Evolutionary conservation across 2,888 invertebrate species (phyloP), one percentile per base, ranked within the genome.

Genomic region (Gibbula magus): DNA sequence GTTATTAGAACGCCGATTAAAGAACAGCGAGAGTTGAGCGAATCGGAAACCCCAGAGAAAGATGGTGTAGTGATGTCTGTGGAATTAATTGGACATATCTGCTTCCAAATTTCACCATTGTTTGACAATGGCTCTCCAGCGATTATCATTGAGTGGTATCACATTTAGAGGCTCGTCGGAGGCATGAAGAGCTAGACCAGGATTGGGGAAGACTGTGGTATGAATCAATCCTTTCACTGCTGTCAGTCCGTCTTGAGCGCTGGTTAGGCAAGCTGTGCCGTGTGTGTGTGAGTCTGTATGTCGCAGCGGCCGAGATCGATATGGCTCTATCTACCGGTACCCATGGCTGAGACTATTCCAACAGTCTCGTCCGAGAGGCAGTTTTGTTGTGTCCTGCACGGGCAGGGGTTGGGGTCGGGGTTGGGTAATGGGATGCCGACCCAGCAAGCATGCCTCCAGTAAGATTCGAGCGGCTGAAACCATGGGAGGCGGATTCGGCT

Each of bases 381-480:
- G 45, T 45, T 45, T 13, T 45, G 10, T 45, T 45, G 45, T 45
- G 45, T 45, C 45, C 45, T 45, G 45, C 45, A 45, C 45, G 45
- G 45, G 52, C 22, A 25, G 32, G 45, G 45, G 10, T 45, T 13
- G 45, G 45, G 45, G 61, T 61, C 29, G 61, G 61, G 61, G 61
- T 61, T 29, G 61, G 25, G 61, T 25, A 61, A 84, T 84, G 84
- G 84, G 84, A 20, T 84, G 84, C 45, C 75, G 84, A 10, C 84
- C 84, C 2, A 84, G 84, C 67, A 82, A 82, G 22, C 84, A 82
- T 18, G 84, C 84, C n/a, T 79, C 81, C 5, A 82, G 79, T 22
- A 82, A 82, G 45, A 79, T 84, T 66, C 75, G 84, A 5, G 82
- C 79, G 22, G 78, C 77, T 4, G 81, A 81, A 16, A 70, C 54